Evolutionary conservation across 2,888 invertebrate species (phyloP).

Genomic region (Temnothorax rugatulus): DNA sequence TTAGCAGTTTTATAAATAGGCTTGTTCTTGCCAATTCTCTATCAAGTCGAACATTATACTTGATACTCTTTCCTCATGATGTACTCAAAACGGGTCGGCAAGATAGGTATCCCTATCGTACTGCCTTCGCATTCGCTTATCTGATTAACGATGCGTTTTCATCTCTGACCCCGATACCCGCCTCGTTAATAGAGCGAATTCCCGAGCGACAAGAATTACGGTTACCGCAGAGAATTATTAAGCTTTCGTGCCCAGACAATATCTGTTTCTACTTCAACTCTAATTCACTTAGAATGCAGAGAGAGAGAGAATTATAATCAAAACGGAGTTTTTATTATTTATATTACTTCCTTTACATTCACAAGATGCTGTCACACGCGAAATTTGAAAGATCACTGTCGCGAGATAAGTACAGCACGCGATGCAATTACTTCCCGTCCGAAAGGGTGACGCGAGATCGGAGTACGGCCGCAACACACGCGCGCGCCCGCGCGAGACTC

Average conservation of each 20-base stretch:
- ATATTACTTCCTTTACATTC: background rate
- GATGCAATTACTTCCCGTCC: conserved; percentile 69
- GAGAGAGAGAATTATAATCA: background rate
- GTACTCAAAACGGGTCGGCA: background rate
- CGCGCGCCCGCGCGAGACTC: conserved; percentile 58
- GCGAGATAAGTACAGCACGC: conserved; percentile 17
- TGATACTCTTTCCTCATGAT: conserved; percentile 2
- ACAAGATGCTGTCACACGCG: background rate
- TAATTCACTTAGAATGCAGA: background rate
- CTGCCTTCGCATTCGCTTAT: conserved; percentile 43
- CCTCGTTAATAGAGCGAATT: background rate
- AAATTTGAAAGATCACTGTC: conserved; percentile 2
- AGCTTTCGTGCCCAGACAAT: background rate
- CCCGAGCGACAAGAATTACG: background rate
- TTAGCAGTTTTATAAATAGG: conserved; percentile 70
- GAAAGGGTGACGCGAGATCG: conserved; percentile 29
- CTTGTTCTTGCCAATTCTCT: background rate
- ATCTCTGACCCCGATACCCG: conserved; percentile 56
- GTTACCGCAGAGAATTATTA: background rate
- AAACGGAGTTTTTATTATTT: background rate
- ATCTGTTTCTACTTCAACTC: background rate
- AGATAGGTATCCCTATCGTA: conserved; percentile 23
- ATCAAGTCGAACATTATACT: background rate
- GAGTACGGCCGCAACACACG: background rate
- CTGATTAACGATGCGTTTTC: conserved; percentile 62